Conservation (phyloP, 2,888 invertebrate genomes). For the Seira sanloemensis region DNA sequence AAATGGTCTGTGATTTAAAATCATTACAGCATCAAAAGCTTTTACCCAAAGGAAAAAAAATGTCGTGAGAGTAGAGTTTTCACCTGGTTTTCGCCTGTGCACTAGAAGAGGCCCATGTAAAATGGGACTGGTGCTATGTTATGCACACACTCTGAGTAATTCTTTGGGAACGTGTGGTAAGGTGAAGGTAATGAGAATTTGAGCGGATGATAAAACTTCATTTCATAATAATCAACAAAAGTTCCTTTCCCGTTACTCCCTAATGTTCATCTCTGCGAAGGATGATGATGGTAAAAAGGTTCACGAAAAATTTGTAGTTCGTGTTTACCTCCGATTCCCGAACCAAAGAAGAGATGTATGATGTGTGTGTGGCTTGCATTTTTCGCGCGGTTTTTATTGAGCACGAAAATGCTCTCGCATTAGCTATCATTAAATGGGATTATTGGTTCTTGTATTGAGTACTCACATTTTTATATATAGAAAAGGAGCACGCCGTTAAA, state of each 20-base stretch:
- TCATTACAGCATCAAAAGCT: constrained; percentile 2
- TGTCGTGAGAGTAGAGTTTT: neutral
- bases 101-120: neutral
- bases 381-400: neutral
- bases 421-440: neutral
- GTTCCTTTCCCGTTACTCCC: constrained; percentile 44
- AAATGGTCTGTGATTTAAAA: neutral
- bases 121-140: no score
- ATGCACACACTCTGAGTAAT: neutral
- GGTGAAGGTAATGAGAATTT: constrained; percentile 25
- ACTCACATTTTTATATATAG: neutral
- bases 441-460: neutral
- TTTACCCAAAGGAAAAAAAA: neutral
- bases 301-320: no score
- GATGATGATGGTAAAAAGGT: neutral
- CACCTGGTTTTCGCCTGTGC: neutral
- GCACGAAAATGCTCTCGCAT: neutral
- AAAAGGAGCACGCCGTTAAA: neutral
- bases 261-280: constrained; percentile 1
- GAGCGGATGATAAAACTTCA: constrained; percentile 43
- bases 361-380: neutral
- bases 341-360: neutral
- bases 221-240: constrained; percentile 42
- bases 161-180: neutral
- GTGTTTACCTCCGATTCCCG: no score